phyloP scores from a whole-genome alignment of 2,888 invertebrate species.

The Amphipyra tragopoginis region DNA sequence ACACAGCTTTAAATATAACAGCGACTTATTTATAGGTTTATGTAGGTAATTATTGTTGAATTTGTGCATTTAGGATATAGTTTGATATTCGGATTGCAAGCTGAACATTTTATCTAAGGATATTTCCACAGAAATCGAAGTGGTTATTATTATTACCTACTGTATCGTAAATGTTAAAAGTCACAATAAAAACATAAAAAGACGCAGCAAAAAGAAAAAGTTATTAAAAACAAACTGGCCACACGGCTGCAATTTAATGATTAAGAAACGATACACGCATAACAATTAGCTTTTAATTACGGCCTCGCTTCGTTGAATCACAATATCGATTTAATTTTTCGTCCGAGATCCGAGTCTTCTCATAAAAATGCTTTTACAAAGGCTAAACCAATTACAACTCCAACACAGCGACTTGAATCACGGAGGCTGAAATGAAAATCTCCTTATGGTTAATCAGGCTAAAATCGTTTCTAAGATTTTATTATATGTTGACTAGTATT shows the following conservation, averaged over 20 bases:
- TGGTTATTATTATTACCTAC: too few species aligned
- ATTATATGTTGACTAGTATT: slow-evolving; percentile 40
- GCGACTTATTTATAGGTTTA: too few species aligned
- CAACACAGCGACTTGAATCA: slow-evolving; percentile 38
- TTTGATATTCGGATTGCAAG: too few species aligned
- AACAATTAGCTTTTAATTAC: slow-evolving; percentile 36
- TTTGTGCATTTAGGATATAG: too few species aligned
- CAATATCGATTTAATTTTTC: slow-evolving; percentile 3
- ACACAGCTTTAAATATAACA: not conserved
- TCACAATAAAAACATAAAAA: not conserved
- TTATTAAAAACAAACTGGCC: slow-evolving; percentile 20
- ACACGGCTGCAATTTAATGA: slow-evolving; percentile 31
- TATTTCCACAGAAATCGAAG: too few species aligned
- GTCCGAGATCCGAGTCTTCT: not conserved
- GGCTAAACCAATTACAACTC: slow-evolving; percentile 23
- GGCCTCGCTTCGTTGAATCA: slow-evolving; percentile 18
- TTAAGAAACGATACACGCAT: slow-evolving; percentile 32
- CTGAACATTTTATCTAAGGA: too few species aligned
- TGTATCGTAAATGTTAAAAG: not conserved
- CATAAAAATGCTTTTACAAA: not conserved
- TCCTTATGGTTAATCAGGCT: slow-evolving; percentile 20
- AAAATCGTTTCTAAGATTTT: slow-evolving; percentile 32
- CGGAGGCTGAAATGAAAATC: slow-evolving; percentile 29
- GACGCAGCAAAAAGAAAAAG: slow-evolving; percentile 30
- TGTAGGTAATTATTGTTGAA: too few species aligned